Evolutionary conservation across 1,140 invertebrate genomes (phyloP).

Genomic region (Ganaspis sp.): DNA sequence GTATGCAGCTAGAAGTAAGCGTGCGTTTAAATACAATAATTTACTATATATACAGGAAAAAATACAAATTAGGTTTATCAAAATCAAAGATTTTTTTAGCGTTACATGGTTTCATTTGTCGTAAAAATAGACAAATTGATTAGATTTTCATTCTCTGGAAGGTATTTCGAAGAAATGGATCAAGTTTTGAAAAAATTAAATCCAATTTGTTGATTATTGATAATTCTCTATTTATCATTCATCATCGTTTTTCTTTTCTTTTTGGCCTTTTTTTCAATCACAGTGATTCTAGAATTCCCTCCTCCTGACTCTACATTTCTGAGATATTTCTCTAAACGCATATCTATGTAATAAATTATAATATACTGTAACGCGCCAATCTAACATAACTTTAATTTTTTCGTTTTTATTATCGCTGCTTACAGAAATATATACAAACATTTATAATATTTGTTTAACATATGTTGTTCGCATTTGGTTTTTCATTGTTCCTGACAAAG

Average conservation of each 20-base stretch:
- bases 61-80: slow-evolving; percentile 57
- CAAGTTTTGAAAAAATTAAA: background rate
- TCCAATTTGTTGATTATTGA: background rate
- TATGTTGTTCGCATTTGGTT: slow-evolving; percentile 29
- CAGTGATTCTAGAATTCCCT: slow-evolving; percentile 33
- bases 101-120: slow-evolving; percentile 63
- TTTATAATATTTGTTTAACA: slow-evolving; percentile 42
- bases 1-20: slow-evolving; percentile 68
- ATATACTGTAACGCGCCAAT: slow-evolving; percentile 49
- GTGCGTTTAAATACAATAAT: slow-evolving; percentile 69
- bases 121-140: slow-evolving; percentile 43
- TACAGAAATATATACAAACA: slow-evolving; percentile 41
- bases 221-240: slow-evolving; percentile 16
- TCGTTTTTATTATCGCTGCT: slow-evolving; percentile 43
- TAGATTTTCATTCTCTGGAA: background rate
- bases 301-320: slow-evolving; percentile 44
- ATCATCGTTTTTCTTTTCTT: slow-evolving; percentile 35
- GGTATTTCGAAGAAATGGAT: background rate
- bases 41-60: slow-evolving; percentile 52
- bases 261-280: slow-evolving; percentile 29
- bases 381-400: slow-evolving; percentile 48
- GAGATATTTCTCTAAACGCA: slow-evolving; percentile 48
- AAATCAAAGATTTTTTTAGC: slow-evolving; percentile 64
- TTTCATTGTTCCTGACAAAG: slow-evolving; percentile 24
- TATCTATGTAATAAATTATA: slow-evolving; percentile 52